These are phyloP conservation scores for Polymixis lichenea DNA, from an alignment of 2,888 invertebrate species.

Conservation along the genomic window DNA sequence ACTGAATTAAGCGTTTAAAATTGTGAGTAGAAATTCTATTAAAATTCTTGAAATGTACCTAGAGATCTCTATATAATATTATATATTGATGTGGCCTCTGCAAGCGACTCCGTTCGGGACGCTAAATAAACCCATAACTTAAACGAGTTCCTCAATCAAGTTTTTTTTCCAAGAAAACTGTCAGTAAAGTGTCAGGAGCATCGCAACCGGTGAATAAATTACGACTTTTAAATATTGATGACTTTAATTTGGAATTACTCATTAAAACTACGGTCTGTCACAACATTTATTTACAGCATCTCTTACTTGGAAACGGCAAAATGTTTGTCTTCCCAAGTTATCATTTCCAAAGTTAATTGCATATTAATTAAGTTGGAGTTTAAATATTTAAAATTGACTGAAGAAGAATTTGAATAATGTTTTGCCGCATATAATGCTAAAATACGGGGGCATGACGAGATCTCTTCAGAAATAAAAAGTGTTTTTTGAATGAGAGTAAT, in stretches of 20 bases:
- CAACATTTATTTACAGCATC: constrained; percentile 14
- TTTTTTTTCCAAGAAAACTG: constrained; percentile 59
- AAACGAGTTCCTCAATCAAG: constrained; percentile 60
- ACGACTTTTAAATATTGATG: constrained; percentile 62
- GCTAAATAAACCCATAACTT: constrained; percentile 65
- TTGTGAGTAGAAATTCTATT: not conserved
- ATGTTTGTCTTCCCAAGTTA: constrained; percentile 39
- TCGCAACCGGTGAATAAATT: constrained; percentile 64
- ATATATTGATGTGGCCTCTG: constrained; percentile 19
- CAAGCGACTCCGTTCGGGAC: constrained; percentile 24
- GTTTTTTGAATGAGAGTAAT: constrained; percentile 63
- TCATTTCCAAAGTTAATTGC: constrained; percentile 68
- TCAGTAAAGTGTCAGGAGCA: constrained; percentile 66
- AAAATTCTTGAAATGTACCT: constrained; percentile 14
- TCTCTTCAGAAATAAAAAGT: constrained; percentile 63
- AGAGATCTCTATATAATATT: not conserved
- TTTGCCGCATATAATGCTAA: constrained; percentile 64
- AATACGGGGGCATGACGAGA: constrained; percentile 55
- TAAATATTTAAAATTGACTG: constrained; percentile 70
- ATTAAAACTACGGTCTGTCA: constrained; percentile 27
- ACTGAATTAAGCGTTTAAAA: not conserved
- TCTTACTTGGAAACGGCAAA: constrained; percentile 6
- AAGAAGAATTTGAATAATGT: constrained; percentile 73
- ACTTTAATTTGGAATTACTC: constrained; percentile 35
- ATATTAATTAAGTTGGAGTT: constrained; percentile 68